Percentiles rank a stretch among this genome's conserved stretches.
Evolutionary conservation across 2,888 invertebrate genomes (phyloP).

Genomic region (Xylota sylvarum): DNA sequence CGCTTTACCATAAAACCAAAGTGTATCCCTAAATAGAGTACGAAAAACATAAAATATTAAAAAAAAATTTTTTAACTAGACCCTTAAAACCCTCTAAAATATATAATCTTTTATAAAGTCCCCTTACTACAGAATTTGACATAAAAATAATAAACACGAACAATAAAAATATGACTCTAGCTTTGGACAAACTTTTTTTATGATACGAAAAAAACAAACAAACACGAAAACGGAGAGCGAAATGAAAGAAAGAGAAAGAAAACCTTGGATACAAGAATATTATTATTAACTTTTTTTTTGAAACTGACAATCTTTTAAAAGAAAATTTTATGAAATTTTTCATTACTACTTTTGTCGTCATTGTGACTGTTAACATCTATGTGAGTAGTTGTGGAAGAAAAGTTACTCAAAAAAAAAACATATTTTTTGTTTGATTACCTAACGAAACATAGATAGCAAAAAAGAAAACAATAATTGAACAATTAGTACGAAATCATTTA

Average conservation of each 20-base stretch:
- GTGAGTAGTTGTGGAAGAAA: conserved; percentile 77
- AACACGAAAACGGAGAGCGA: conserved; percentile 17
- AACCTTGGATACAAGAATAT: conserved; percentile 46
- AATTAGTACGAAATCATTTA: conserved; percentile 65
- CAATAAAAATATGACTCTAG: conserved; percentile 58
- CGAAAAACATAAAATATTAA: conserved; percentile 22
- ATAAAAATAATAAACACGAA: conserved; percentile 61
- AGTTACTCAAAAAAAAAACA: conserved; percentile 41
- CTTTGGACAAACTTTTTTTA: conserved; percentile 59
- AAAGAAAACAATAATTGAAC: conserved; percentile 76
- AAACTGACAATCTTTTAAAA: conserved; percentile 61
- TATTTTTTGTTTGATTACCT: conserved; percentile 71
- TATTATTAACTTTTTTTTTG: conserved; percentile 16
- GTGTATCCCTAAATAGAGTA: conserved; percentile 52
- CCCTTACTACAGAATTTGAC: conserved; percentile 61
- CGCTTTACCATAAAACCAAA: conserved; percentile 60
- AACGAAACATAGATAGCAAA: conserved; percentile 75
- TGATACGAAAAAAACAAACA: conserved; percentile 18
- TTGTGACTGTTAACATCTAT: conserved; percentile 81
- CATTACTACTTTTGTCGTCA: conserved; percentile 81
- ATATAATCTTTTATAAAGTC: conserved; percentile 36
- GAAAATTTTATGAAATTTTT: conserved; percentile 78
- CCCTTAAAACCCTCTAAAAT: conserved; percentile 38
- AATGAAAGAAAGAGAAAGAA: conserved; percentile 15
- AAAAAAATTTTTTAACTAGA: conserved; percentile 41